Evolutionary conservation across 2,888 invertebrate genomes (phyloP).

Genomic region (Agrochola lota): DNA sequence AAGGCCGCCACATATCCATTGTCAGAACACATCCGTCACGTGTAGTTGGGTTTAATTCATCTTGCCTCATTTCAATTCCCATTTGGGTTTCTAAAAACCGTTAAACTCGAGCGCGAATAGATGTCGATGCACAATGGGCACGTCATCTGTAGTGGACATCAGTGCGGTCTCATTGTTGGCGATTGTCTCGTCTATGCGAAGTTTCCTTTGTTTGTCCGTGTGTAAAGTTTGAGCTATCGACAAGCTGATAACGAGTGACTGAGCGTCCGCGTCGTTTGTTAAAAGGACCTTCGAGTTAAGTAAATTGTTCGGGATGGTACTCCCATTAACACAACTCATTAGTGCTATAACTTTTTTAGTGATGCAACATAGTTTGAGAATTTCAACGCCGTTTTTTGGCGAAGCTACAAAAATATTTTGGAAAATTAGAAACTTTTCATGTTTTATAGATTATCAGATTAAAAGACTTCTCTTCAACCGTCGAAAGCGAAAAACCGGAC

Average conservation of each 20-base stretch:
- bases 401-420: not conserved
- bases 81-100: constrained; percentile 68
- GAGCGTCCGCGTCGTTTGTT: constrained; percentile 74
- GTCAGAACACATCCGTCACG: constrained; percentile 3
- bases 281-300: constrained; percentile 79
- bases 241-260: constrained; percentile 82
- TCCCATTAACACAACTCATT: constrained; percentile 34
- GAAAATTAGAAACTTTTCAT: no score
- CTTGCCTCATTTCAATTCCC: constrained; percentile 25
- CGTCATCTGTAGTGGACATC: constrained; percentile 78
- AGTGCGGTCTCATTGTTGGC: constrained; percentile 80
- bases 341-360: not conserved
- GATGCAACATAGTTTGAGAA: no score
- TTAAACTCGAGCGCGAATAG: constrained; percentile 70
- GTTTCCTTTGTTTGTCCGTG: constrained; percentile 84
- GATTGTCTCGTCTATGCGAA: constrained; percentile 80
- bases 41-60: constrained; percentile 19
- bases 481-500: constrained; percentile 2
- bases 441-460: not conserved
- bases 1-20: not conserved
- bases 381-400: not conserved
- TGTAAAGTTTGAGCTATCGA: constrained; percentile 88
- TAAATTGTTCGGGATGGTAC: constrained; percentile 72
- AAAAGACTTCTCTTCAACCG: not conserved
- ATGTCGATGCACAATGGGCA: constrained; percentile 73